Evolutionary conservation across 2,888 invertebrate genomes (phyloP), one percentile per base, ranked within the genome.

Genomic region (Cylindroiulus punctatus): DNA sequence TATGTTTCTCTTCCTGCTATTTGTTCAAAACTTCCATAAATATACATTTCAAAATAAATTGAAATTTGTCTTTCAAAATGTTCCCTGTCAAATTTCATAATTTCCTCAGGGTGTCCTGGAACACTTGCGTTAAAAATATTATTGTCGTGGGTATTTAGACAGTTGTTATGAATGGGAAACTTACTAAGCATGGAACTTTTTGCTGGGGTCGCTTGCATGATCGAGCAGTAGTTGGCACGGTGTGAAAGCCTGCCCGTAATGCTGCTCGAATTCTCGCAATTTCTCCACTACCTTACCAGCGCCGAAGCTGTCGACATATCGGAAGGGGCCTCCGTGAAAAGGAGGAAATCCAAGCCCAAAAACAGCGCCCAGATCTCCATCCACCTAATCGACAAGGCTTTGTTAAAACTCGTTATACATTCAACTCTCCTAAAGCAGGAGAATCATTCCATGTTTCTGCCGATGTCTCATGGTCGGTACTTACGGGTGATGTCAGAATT

Each of bases 271-370:
- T 88, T 94, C 94, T 89, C 95, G 94, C 99, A 99, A 99, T 92
- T 96, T 96, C 89, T 93, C 93, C 0, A 98, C 98, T 89, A 99
- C 92, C 90, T 95, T 97, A 86, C 93, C 94, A 26, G 98, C 98
- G 86, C 98, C 97, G 89, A 95, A 98, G 88, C 94, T 94, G 91
- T 99, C 99, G 8, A 98, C 94, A 95, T 97, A 99, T 90, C 98
- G 93, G 93, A 95, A 95, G 44, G 95, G 95, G 87, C 94, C 95
- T 85, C 99, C 99, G 76, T 96, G 95, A 92, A 98, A 99, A 91
- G 99, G 99, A 82, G 99, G 99, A 92, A 99, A 99, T 17, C 99
- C 99, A 87, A 99, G 93, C 82, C 99, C 99, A 90, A 99, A 99
- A 1, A 99, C 99, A 57, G 98, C 98, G 84, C 99, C 99, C 87